Evolutionary conservation across 2,113 vertebrate genomes (phyloP), one percentile per base, ranked within the genome.

Genomic region (Phalacrocorax brasilianus): DNA sequence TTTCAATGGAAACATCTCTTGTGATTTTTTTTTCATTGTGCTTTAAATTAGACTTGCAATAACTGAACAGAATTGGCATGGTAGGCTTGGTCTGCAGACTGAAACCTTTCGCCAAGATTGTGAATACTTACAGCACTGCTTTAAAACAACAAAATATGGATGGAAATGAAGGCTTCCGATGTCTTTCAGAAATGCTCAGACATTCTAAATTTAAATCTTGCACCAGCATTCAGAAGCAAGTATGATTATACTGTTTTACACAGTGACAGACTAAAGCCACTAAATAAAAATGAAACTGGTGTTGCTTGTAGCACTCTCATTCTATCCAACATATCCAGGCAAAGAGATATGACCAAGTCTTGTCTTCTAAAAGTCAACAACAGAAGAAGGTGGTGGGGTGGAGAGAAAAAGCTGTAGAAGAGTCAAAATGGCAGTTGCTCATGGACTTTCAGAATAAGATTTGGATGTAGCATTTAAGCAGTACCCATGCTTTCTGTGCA

Each of bases 1-100:
- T 75, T 88, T 84, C 93, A 70, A 28, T 65, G 33, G 61, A 88
- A 90, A 59, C 74, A 26, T 47, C 49, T 75, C 66, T 56, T 42
- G 11, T 62, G 35, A 14, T 42, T 42, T 76, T 66, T 45, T 42
- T 83, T 73, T 74, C 22, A 52, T 28, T 73, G 52, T 0, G 1
- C 52, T 81, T 86, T 68, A 45, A 78, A 45, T 33, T 75, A 42
- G 47, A 45, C 47, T 81, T 80, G 76, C 4, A 67, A 15, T 77
- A 80, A 85, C 49, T 52, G 65, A 74, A 38, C n/a, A 79, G 71
- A 83, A 77, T 16, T n/a, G 33, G 38, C 26, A 38, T 14, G 27
- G 50, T 27, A 80, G 77, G 21, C n/a, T 85, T 35, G 67, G 49
- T 85, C 55, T 91, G 53, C 40, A 83, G 83, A 84, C 14, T 8